phyloP scores from a whole-genome alignment of 2,888 invertebrate genomes.

The Erebia epiphron region DNA sequence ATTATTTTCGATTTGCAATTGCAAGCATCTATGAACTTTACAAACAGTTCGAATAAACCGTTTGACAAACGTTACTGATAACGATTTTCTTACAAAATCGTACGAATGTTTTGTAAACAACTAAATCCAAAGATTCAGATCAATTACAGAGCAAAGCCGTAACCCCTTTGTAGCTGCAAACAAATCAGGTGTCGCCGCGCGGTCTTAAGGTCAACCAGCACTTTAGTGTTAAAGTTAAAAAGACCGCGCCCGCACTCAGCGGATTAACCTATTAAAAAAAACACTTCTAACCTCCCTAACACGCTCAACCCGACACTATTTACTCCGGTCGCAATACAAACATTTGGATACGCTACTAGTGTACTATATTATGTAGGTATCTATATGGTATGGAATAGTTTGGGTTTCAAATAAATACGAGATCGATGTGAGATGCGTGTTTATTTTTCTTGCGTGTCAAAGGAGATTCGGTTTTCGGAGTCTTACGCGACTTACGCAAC shows the following conservation, averaged over 20 bases:
- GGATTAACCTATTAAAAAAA: slow-evolving; percentile 60
- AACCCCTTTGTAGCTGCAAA: slow-evolving; percentile 33
- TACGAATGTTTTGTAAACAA: slow-evolving; percentile 33
- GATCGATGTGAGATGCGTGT: slow-evolving; percentile 65
- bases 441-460: slow-evolving; percentile 70
- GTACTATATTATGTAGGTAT: not conserved
- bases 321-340: slow-evolving; percentile 51
- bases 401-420: slow-evolving; percentile 58
- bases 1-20: too few species aligned
- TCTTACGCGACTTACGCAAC: slow-evolving; percentile 73
- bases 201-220: slow-evolving; percentile 72
- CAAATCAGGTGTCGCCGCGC: slow-evolving; percentile 43
- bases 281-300: slow-evolving; percentile 57
- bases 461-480: slow-evolving; percentile 66
- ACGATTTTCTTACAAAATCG: too few species aligned
- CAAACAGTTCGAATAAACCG: too few species aligned
- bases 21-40: too few species aligned
- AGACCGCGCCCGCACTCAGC: slow-evolving; percentile 69
- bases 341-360: slow-evolving; percentile 38
- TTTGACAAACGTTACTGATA: too few species aligned
- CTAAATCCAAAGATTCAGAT: slow-evolving; percentile 16
- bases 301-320: slow-evolving; percentile 51
- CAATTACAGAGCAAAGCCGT: slow-evolving; percentile 29
- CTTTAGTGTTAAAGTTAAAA: slow-evolving; percentile 63
- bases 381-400: slow-evolving; percentile 32